Evolutionary conservation across 30 jellyfish, hydroid and myxozoan species (phyloP), one percentile per base, ranked within the genome.

Genomic region (Rhopilema esculentum): DNA sequence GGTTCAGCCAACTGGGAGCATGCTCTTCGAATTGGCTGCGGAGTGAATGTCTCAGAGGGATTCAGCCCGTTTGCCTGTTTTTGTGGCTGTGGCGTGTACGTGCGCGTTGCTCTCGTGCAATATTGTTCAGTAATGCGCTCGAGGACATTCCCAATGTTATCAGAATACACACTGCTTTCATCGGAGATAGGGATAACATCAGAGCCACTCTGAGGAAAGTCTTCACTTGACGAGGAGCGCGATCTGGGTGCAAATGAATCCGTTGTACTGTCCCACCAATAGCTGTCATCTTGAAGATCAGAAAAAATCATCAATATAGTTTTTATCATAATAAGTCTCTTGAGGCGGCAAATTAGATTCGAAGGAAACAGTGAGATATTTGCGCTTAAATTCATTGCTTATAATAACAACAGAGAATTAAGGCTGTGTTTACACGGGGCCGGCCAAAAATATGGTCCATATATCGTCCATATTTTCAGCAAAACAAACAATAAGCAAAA

Each of bases 201-300:
- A 16, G 88, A 76, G 73, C 84, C 88, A 49, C 96, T 72, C 29
- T 17, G 77, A 6, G 96, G 92, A 53, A 79, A 64, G 24, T 69
- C 88, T 12, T 80, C 91, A 80, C 96, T 88, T 30, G 96, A 88
- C 4, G 96, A 88, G 26, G 90, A 80, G 32, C 66, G 83, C 8
- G 89, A 76, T 71, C 85, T 77, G 20, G 92, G 88, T 2, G 96
- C 92, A 50, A 78, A 88, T n/a, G 86, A 62, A 69, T 88, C 96
- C 6, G 96, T 88, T 57, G 96, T 88, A 28, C 65, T 79, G 75
- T 88, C 96, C 96, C 96, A 88, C 96, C 96, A 88, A 48, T 88
- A 88, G 31, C 85, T 76, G 72, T 88, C 96, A 31, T 88, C 96
- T 88, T 21, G 16, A 66, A 83, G 1, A 4, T 21, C 16, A 2